Evolutionary conservation across 2,888 invertebrate species (phyloP), one percentile per base, ranked within the genome.

Genomic region (Troides oblongomaculatus): DNA sequence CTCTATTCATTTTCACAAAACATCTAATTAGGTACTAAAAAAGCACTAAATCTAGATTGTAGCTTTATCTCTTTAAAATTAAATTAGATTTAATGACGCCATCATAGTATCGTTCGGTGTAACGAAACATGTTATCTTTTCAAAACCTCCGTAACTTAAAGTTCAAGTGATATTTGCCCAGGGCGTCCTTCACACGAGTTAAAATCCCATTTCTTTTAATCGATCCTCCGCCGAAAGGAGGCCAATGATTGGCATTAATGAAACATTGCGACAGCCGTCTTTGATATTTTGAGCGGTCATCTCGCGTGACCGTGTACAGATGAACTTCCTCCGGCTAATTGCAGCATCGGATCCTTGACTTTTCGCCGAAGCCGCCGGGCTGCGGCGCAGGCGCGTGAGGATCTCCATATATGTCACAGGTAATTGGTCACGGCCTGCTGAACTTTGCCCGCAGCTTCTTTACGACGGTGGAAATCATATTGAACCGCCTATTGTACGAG

Each of bases 261-360:
- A 21, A 12, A 57, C 5, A 57, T 39, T 57, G 23, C 57, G 57
- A 21, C 57, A 57, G 21, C 39, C 39, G 39, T 7, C 39, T 39
- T 39, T 39, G 39, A 39, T 39, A 39, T 39, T 39, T 39, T 39
- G 39, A 39, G 8, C 39, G 23, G 59, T 30, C 12, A 65, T 58
- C 53, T 14, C 21, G 18, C n/a, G 21, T 70, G 59, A 2, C 66
- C 63, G 46, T 57, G 53, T 62, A 66, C 5, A 30, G 66, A 62
- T 50, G 36, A n/a, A 66, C 25, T 70, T 66, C 66, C 62, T 66
- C 46, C 53, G 25, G 25, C 46, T 59, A 70, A 63, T 70, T 66
- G 58, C 56, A 25, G 59, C 56, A 25, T 66, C 63, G 60, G 56
- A 70, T 61, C 70, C 70, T 70, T 70, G 70, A 70, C 70, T 70